Base-by-base conservation (phyloP, 2,888 invertebrate genomes). In the Gymnocheta viridis region DNA sequence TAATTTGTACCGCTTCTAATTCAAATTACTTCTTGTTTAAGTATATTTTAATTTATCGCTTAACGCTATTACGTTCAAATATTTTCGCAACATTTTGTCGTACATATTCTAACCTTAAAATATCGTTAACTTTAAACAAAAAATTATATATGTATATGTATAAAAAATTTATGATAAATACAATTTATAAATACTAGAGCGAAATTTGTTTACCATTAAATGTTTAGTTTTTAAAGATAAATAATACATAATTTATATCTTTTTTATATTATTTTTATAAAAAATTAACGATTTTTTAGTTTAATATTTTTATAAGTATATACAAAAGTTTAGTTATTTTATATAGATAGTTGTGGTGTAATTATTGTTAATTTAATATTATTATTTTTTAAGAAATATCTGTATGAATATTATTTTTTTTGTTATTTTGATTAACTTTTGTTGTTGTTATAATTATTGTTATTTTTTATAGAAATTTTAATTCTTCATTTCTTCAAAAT, bases 271-370 rank as follows among this genome's bases (percentile, higher is more conserved):
- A 69, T 73, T 69, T 67, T 73, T 76, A 44, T 58, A 84, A 84
- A 81, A 84, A 84, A 77, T 84, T 82, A 84, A 84, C 81, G 77
- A 81, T 77, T 60, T 69, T 72, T 74, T 49, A 49, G 32, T 47
- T 74, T 69, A 64, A 72, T 77, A 27, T 64, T 67, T 72, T 70
- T 76, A 24, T 74, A 58, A 73, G 41, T 82, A 85, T 79, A 74
- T 79, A 78, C 78, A 85, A 66, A 74, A 66, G 58, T 69, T 74
- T 41, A 72, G 41, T 73, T 58, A 22, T 54, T 17, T 19, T 64
- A 58, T 66, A 38, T 51, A 69, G 69, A 29, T 76, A 35, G 51
- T 60, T 67, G 54, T 77, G 41, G n/a, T 54, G 22, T 67, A 62
- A 24, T 70, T 76, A 22, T 85, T 62, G 29, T 81, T 54, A 19